A percentile compares a stretch with the other conserved stretches of the same genome.
These are phyloP conservation scores for Mya arenaria DNA, from an alignment of 1,140 invertebrate species.

Conservation along the genomic window DNA sequence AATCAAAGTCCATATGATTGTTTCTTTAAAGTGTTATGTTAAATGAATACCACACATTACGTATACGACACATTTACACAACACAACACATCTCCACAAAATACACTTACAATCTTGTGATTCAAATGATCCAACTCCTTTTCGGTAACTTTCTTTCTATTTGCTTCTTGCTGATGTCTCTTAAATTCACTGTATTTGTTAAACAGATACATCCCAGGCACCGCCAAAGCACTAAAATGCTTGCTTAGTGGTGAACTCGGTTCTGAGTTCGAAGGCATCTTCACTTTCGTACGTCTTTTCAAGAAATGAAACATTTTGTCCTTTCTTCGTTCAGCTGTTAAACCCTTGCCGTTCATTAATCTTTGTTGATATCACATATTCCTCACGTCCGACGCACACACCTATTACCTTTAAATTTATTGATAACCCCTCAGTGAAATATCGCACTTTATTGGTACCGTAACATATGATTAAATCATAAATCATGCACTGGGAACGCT, in stretches of 20 bases:
- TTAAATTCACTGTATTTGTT: conserved; percentile 58
- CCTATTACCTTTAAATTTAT: conserved; percentile 2
- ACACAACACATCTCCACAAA: too few species aligned
- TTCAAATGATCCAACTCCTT: conserved; percentile 56
- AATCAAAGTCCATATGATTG: too few species aligned
- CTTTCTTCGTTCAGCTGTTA: neutral
- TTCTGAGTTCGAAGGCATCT: conserved; percentile 37
- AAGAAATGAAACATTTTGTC: conserved; percentile 51
- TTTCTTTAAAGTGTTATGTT: too few species aligned
- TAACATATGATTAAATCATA: neutral
- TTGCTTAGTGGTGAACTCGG: conserved; percentile 15
- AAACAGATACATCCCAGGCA: conserved; percentile 55
- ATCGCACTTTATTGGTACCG: neutral
- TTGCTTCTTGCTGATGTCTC: conserved; percentile 45
- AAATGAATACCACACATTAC: too few species aligned
- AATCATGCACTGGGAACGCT: neutral
- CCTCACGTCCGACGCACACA: conserved; percentile 11
- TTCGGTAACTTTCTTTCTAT: conserved; percentile 54
- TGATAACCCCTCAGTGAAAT: neutral
- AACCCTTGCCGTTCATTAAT: conserved; percentile 14
- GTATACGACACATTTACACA: too few species aligned
- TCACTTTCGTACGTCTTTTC: conserved; percentile 18
- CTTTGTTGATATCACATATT: conserved; percentile 38
- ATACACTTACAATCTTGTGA: conserved; percentile 53
- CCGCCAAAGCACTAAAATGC: conserved; percentile 37